phyloP scores from a whole-genome alignment of 1,140 invertebrate species.

The Whitmania pigra region DNA sequence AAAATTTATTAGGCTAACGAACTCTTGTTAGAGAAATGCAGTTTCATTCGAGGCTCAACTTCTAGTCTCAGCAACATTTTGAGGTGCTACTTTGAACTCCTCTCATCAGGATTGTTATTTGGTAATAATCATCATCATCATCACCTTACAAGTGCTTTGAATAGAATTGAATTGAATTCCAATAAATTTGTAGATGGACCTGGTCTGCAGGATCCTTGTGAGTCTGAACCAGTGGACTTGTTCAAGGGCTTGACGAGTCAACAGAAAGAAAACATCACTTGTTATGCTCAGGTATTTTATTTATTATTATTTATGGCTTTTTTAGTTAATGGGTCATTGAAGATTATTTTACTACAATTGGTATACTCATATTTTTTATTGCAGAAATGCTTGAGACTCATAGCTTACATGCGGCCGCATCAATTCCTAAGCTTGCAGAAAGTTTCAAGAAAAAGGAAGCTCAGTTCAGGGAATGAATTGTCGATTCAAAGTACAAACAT shows the following conservation, averaged over 20 bases:
- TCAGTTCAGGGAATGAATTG: too few relatives aligned
- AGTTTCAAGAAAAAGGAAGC: background rate
- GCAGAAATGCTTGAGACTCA: background rate
- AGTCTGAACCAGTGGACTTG: background rate
- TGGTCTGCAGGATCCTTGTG: conserved; percentile 1
- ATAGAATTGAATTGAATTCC: background rate
- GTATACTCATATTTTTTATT: background rate
- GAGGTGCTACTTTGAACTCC: background rate
- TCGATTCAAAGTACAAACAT: too few relatives aligned
- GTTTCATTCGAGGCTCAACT: background rate
- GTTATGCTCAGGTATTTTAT: background rate
- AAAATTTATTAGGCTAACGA: background rate
- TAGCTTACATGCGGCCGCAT: background rate
- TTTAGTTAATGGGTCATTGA: background rate
- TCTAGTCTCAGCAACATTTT: background rate
- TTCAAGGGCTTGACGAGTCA: background rate
- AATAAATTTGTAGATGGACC: background rate
- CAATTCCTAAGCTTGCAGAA: background rate
- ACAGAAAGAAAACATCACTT: background rate
- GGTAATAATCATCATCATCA: background rate
- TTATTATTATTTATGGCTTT: background rate
- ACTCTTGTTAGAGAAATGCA: background rate
- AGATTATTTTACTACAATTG: background rate
- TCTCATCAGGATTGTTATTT: background rate
- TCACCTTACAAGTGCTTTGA: too few relatives aligned